Conservation (phyloP, 1,140 invertebrate genomes). For the silkworm (Bombyx mori) region ASM3026992v2 NC_085110.1:6855501-6856000, state of each 20-base stretch:
- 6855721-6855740: slow-evolving; percentile 70
- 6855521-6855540: background rate
- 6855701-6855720: slow-evolving; percentile 69
- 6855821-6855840: background rate
- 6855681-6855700: slow-evolving; percentile 26
- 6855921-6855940: slow-evolving; percentile 62
- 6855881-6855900: slow-evolving; percentile 33
- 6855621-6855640: slow-evolving; percentile 47
- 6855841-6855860: no score
- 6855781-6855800: slow-evolving; percentile 56
- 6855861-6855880: no score
- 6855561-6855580: background rate
- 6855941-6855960: slow-evolving; percentile 65
- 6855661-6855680: slow-evolving; percentile 28
- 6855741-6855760: slow-evolving; percentile 70
- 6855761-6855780: slow-evolving; percentile 66
- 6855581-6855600: slow-evolving; percentile 29
- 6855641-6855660: slow-evolving; percentile 59
- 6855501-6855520: slow-evolving; percentile 4
- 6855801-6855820: slow-evolving; percentile 67
- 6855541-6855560: no score
- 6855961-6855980: slow-evolving; percentile 69
- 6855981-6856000: slow-evolving; percentile 74
- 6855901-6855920: slow-evolving; percentile 44
- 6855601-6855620: slow-evolving; percentile 59